A percentile compares a stretch with the other conserved stretches of the same genome.
Evolutionary conservation across 1,140 invertebrate species (phyloP).

Genomic region (Samia ricini): DNA sequence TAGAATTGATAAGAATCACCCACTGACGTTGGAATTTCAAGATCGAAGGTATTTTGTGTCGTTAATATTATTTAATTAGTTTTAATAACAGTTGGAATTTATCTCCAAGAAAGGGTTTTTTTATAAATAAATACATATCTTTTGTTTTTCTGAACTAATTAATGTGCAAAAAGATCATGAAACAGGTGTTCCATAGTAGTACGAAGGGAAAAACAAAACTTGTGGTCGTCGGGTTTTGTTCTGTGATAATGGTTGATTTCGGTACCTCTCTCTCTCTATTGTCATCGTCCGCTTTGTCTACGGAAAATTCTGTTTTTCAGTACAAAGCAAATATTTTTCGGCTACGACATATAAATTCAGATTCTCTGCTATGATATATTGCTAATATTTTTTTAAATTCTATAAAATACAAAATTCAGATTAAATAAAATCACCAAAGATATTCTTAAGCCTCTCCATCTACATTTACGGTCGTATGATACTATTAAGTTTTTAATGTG

Average conservation of each 20-base stretch:
- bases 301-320: constrained; percentile 36
- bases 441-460: too few relatives aligned
- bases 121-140: not conserved
- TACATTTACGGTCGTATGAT: too few relatives aligned
- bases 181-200: not conserved
- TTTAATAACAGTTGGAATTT: too few relatives aligned
- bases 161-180: not conserved
- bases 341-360: not conserved
- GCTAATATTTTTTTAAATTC: not conserved
- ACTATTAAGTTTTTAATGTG: too few relatives aligned
- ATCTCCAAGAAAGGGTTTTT: too few relatives aligned
- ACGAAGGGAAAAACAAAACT: not conserved
- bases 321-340: constrained; percentile 10
- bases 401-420: not conserved
- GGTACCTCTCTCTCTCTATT: constrained; percentile 31
- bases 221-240: constrained; percentile 31
- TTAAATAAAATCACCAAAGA: too few relatives aligned
- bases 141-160: not conserved
- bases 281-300: constrained; percentile 35
- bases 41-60: too few relatives aligned
- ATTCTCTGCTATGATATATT: not conserved
- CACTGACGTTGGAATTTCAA: too few relatives aligned
- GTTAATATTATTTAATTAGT: too few relatives aligned
- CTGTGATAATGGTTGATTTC: constrained; percentile 40
- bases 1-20: too few relatives aligned